A percentile compares a stretch with the other conserved stretches of the same genome.
Conservation (phyloP, 1,140 invertebrate species). For the Apis laboriosa region DNA sequence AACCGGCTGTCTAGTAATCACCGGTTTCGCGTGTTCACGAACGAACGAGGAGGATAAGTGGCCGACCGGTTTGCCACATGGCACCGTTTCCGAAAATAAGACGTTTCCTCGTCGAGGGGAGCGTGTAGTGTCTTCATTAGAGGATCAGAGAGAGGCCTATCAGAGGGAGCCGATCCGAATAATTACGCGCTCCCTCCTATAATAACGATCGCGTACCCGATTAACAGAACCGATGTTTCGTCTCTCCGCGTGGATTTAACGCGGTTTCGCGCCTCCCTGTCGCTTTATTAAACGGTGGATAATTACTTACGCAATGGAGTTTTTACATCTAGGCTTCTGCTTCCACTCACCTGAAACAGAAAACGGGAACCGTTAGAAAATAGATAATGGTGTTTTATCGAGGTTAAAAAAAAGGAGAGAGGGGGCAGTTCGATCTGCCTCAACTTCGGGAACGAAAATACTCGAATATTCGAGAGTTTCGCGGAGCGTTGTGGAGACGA, state of each 20-base stretch:
- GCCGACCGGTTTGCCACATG: slow-evolving; percentile 59
- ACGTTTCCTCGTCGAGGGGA: slow-evolving; percentile 16
- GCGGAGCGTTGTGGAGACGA: neutral
- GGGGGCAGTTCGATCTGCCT: too few relatives aligned
- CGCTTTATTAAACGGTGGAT: too few relatives aligned
- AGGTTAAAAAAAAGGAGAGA: too few relatives aligned
- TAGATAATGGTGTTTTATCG: too few relatives aligned
- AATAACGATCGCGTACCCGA: neutral
- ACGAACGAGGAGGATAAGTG: slow-evolving; percentile 41
- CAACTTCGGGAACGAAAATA: too few relatives aligned
- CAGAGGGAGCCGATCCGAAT: slow-evolving; percentile 16
- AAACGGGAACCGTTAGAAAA: neutral
- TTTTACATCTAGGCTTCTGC: too few relatives aligned
- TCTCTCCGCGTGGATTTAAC: neutral
- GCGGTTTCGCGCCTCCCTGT: neutral
- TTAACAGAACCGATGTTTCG: slow-evolving; percentile 19
- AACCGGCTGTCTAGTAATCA: slow-evolving; percentile 63
- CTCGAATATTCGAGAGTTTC: neutral
- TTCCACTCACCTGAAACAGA: slow-evolving; percentile 30
- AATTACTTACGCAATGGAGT: neutral
- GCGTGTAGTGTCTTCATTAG: slow-evolving; percentile 27
- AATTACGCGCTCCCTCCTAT: slow-evolving; percentile 47
- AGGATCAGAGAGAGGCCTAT: slow-evolving; percentile 21
- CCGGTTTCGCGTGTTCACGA: slow-evolving; percentile 68
- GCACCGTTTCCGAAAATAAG: slow-evolving; percentile 45